Conservation (phyloP, 2,113 vertebrate species). For the Centropus unirufus region DNA sequence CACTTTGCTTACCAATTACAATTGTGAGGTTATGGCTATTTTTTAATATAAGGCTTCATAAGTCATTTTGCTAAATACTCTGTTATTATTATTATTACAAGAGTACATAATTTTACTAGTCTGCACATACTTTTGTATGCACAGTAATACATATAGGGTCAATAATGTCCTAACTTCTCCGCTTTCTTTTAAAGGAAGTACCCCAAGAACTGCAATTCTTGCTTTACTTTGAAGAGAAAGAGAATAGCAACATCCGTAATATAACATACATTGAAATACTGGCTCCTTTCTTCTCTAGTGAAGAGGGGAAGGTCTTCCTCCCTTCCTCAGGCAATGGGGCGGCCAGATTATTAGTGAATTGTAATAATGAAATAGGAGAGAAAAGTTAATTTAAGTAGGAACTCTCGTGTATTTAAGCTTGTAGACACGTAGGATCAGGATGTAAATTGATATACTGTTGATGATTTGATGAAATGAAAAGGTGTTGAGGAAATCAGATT, state of each 20-base stretch:
- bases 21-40: not conserved
- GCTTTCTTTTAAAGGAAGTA: not conserved
- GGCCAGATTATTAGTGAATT: not conserved
- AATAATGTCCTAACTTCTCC: not conserved
- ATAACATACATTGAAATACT: not conserved
- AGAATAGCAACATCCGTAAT: not conserved
- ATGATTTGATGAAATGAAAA: conserved; percentile 31
- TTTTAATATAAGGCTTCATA: not conserved
- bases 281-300: not conserved
- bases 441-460: conserved; percentile 1
- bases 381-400: not conserved
- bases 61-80: not conserved
- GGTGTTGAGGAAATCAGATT: not conserved
- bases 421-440: not conserved
- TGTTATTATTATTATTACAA: not conserved
- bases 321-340: not conserved
- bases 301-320: not conserved
- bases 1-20: not conserved
- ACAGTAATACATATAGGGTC: not conserved
- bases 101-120: not conserved
- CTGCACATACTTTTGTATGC: rapidly evolving
- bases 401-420: not conserved
- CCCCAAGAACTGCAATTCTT: not conserved
- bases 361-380: not conserved
- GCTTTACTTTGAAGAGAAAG: not conserved